A percentile compares a stretch with the other conserved stretches of the same genome.
These are phyloP conservation scores for Chrysotoxum bicinctum DNA, from an alignment of 2,888 invertebrate genomes.

Conservation along the genomic window DNA sequence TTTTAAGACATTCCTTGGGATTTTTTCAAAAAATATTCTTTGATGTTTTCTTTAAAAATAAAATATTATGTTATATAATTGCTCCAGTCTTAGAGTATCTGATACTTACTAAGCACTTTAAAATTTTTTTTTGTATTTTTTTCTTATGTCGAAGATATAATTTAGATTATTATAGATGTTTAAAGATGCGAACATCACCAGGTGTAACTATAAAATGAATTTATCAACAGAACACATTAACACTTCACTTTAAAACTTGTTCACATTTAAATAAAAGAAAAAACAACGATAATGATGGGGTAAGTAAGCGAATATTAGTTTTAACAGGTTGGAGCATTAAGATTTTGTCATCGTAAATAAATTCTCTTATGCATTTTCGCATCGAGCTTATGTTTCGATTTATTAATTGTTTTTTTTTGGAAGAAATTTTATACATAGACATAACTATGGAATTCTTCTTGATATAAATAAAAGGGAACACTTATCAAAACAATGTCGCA, in stretches of 20 bases:
- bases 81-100: slow-evolving; percentile 50
- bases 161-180: slow-evolving; percentile 52
- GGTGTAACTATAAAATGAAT: slow-evolving; percentile 70
- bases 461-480: neutral
- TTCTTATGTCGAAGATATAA: slow-evolving; percentile 21
- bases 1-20: slow-evolving; percentile 35
- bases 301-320: neutral
- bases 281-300: slow-evolving; percentile 14
- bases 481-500: neutral
- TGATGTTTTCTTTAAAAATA: slow-evolving; percentile 17
- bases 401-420: neutral
- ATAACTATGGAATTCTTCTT: neutral
- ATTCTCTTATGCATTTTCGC: neutral
- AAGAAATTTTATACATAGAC: neutral
- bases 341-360: neutral
- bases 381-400: neutral
- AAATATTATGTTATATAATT: slow-evolving; percentile 13
- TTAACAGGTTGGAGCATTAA: neutral
- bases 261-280: slow-evolving; percentile 10
- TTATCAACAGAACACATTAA: slow-evolving; percentile 47
- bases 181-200: slow-evolving; percentile 71
- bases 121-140: neutral
- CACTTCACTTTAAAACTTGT: slow-evolving; percentile 34
- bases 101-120: slow-evolving; percentile 63
- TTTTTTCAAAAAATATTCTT: neutral